Evolutionary conservation across 2,113 vertebrate genomes (phyloP).

Genomic region (Cavia porcellus): DNA sequence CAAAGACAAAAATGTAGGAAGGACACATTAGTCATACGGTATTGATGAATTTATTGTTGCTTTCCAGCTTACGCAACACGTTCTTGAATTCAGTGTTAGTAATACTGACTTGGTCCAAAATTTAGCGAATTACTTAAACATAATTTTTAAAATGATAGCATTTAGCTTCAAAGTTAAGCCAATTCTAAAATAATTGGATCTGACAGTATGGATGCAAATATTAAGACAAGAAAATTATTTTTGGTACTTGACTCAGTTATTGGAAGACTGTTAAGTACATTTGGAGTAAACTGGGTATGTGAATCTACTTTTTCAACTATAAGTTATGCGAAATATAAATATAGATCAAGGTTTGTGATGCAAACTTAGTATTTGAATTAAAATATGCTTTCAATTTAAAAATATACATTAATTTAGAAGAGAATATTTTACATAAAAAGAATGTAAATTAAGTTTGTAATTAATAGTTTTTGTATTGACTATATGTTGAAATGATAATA

Average conservation of each 20-base stretch:
- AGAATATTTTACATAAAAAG: neutral
- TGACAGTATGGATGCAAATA: neutral
- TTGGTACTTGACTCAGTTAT: slow-evolving; percentile 6
- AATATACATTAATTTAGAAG: slow-evolving; percentile 34
- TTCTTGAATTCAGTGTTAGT: slow-evolving; percentile 33
- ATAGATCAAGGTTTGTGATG: slow-evolving; percentile 34
- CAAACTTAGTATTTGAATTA: slow-evolving; percentile 55
- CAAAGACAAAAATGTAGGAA: slow-evolving; percentile 24
- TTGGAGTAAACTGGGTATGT: slow-evolving; percentile 34
- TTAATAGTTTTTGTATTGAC: slow-evolving; percentile 1
- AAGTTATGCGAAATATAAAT: slow-evolving; percentile 59
- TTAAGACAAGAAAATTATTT: slow-evolving; percentile 43
- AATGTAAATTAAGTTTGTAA: neutral
- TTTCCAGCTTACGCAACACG: neutral
- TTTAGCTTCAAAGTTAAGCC: slow-evolving; percentile 57
- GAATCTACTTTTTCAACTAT: slow-evolving; percentile 39
- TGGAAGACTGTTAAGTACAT: slow-evolving; percentile 57
- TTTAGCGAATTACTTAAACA: slow-evolving; percentile 4
- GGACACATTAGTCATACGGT: neutral
- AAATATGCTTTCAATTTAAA: slow-evolving; percentile 50
- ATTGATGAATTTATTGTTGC: neutral
- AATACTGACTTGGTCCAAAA: neutral
- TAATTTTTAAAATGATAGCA: slow-evolving; percentile 31
- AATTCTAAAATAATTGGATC: slow-evolving; percentile 55
- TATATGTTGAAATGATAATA: slow-evolving; percentile 2